Base-by-base conservation (phyloP, 2,888 invertebrate genomes). In the Drosophila emarginata region DNA sequence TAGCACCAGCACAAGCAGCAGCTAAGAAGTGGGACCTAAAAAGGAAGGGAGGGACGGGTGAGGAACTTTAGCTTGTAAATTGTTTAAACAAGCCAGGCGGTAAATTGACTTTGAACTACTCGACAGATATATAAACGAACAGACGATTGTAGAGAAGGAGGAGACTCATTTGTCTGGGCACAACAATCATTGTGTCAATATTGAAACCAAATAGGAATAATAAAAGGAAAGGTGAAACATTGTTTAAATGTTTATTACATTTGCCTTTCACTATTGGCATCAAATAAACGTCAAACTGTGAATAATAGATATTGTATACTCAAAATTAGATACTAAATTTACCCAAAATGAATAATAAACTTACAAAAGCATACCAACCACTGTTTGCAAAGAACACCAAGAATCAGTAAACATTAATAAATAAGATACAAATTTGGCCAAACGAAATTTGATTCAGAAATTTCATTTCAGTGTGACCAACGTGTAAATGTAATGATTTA, bases 31-130 rank as follows among this genome's bases (percentile, higher is more conserved):
- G 4, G 32, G 4, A 32, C 9, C 32, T 5, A 6, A 28, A 7
- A 53, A 23, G 15, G 52, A 14, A 12, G 23, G 36, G n/a, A 50
- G 2, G 2, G 14, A 2, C 6, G 51, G 26, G 23, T 21, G 26
- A 36, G 52, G 4, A n/a, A 32, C 63, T 26, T 45, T 11, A 21
- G 53, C 73, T 70, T 74, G 86, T 83, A 82, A 87, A 83, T 76
- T 83, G 86, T 82, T 79, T 79, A 87, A 81, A 87, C 82, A 83
- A 79, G 79, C 79, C 73, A 51, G 51, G 71, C 82, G 87, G 87
- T 77, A 71, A 36, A 64, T 66, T 77, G 77, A 71, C 82, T 87
- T 82, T 82, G 87, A 82, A 80, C 79, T 70, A 61, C 66, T 52
- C 52, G 14, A 58, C 26, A 36, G 39, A 23, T 23, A 18, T 28